Evolutionary conservation across 2,888 invertebrate species (phyloP).

Genomic region (Temnothorax ravouxi): DNA sequence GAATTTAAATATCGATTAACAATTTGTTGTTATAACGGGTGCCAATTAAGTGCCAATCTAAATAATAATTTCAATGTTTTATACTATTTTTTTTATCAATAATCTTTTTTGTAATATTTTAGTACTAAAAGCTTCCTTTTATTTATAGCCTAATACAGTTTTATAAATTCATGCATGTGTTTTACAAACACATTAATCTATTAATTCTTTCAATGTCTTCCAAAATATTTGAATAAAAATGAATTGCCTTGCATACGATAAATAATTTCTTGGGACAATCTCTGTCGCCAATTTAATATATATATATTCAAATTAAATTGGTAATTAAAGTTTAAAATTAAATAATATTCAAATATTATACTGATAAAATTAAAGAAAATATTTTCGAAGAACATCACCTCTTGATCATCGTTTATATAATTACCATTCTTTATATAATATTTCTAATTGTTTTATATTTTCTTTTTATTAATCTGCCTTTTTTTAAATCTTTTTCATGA

Average conservation of each 20-base stretch:
- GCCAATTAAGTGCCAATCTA: background rate
- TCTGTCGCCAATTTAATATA: background rate
- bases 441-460: background rate
- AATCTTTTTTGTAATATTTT: background rate
- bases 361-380: background rate
- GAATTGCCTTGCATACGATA: background rate
- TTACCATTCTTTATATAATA: background rate
- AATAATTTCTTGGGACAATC: background rate
- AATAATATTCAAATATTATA: background rate
- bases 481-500: background rate
- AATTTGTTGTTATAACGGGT: background rate
- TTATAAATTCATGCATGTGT: background rate
- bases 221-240: conserved; percentile 1
- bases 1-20: background rate
- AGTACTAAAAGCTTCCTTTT: background rate
- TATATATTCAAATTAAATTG: background rate
- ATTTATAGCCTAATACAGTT: background rate
- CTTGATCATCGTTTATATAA: background rate
- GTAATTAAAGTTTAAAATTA: background rate
- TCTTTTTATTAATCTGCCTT: too few species aligned
- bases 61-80: background rate
- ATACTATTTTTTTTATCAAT: background rate
- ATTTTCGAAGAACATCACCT: background rate
- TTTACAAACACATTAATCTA: background rate
- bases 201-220: background rate